phyloP scores from a whole-genome alignment of 2,113 vertebrate species.

The Nerophis lumbriciformis region DNA sequence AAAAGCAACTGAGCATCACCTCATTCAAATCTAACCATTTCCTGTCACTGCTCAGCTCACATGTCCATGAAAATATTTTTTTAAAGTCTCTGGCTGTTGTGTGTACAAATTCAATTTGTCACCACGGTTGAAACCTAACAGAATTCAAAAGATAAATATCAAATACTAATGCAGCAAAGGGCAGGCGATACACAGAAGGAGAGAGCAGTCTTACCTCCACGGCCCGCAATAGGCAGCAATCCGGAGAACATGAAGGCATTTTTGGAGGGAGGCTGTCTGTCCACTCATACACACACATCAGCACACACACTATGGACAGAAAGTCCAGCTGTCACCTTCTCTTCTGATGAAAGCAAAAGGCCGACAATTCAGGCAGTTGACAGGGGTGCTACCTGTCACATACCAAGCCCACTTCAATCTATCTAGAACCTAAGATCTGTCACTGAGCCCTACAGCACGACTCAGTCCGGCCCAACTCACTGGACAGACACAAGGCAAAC shows the following conservation, averaged over 20 bases:
- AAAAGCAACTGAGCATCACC: constrained; percentile 5
- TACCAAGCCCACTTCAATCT: constrained; percentile 37
- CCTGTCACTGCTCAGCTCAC: constrained; percentile 11
- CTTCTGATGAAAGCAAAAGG: constrained; percentile 32
- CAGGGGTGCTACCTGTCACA: constrained; percentile 54
- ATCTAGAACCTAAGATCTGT: constrained; percentile 18
- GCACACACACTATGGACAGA: constrained; percentile 26
- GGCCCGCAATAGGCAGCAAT: constrained; percentile 85
- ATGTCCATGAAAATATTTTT: constrained; percentile 25
- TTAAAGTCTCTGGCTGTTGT: constrained; percentile 10
- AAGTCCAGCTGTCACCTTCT: constrained; percentile 28
- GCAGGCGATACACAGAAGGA: constrained; percentile 18
- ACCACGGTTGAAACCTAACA: constrained; percentile 11
- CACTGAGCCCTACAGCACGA: constrained; percentile 31
- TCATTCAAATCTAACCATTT: constrained; percentile 10
- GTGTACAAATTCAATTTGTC: constrained; percentile 22
- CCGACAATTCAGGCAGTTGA: constrained; percentile 34
- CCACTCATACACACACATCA: constrained; percentile 31
- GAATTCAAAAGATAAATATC: constrained; percentile 27
- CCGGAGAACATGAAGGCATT: constrained; percentile 89
- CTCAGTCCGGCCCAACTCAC: constrained; percentile 22
- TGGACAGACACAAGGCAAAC: constrained; percentile 26
- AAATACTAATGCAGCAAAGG: constrained; percentile 20
- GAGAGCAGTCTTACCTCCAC: constrained; percentile 79
- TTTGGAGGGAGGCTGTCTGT: constrained; percentile 67